Percentiles rank a stretch among this genome's conserved stretches.
Evolutionary conservation across 2,888 invertebrate species (phyloP).

Genomic region (Euclidia mi): DNA sequence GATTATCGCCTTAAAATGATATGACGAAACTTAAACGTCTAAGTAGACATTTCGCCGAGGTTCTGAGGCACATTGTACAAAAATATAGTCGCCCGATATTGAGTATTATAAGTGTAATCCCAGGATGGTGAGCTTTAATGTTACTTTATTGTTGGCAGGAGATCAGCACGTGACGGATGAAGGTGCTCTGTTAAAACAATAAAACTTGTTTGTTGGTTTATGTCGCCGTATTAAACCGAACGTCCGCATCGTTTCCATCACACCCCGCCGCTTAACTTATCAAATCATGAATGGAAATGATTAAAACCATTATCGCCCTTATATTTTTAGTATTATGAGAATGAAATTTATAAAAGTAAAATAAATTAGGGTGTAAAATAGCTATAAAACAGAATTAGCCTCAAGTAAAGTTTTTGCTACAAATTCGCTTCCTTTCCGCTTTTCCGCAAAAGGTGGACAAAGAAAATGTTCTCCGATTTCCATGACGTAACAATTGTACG

Average conservation of each 20-base stretch:
- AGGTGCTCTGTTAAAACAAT: slow-evolving; percentile 83
- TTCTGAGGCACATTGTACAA: slow-evolving; percentile 25
- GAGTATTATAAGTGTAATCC: slow-evolving; percentile 69
- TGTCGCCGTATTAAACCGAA: slow-evolving; percentile 69
- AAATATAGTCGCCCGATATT: slow-evolving; percentile 53
- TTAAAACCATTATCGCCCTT: slow-evolving; percentile 46
- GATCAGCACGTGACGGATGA: slow-evolving; percentile 86
- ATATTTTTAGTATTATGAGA: slow-evolving; percentile 51
- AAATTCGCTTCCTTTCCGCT: slow-evolving; percentile 37
- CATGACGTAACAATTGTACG: slow-evolving; percentile 31
- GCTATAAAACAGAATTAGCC: slow-evolving; percentile 56
- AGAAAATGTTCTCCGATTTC: slow-evolving; percentile 34
- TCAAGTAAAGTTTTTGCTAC: slow-evolving; percentile 51
- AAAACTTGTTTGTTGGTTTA: slow-evolving; percentile 87
- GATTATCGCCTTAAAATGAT: too few relatives aligned
- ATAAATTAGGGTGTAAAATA: slow-evolving; percentile 55
- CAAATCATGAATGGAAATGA: slow-evolving; percentile 64
- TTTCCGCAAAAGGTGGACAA: slow-evolving; percentile 43
- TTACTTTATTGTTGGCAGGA: slow-evolving; percentile 82
- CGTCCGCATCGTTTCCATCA: slow-evolving; percentile 50
- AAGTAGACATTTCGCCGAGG: slow-evolving; percentile 1
- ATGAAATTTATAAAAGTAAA: slow-evolving; percentile 52
- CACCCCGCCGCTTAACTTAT: slow-evolving; percentile 59
- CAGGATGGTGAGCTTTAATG: slow-evolving; percentile 62
- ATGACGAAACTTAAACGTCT: slow-evolving; percentile 2